These are phyloP conservation scores for Eonycteris spelaea DNA, from an alignment of 2,113 vertebrate species.

Conservation along the genomic window DNA sequence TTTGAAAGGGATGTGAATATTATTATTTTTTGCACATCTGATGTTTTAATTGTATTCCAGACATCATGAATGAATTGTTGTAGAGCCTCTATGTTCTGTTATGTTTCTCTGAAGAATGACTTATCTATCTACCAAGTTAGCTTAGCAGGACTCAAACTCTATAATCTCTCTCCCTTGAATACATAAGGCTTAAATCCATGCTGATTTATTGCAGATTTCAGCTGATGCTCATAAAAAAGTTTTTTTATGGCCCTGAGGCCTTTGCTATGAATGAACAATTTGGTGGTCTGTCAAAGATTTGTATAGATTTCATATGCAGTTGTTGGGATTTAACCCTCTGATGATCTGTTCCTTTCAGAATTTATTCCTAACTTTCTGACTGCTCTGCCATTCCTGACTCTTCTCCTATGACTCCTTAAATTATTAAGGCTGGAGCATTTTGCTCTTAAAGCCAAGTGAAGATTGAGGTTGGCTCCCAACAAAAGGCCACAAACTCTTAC, in stretches of 20 bases:
- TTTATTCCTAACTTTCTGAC: background rate
- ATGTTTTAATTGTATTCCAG: background rate
- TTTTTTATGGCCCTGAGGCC: rapidly evolving
- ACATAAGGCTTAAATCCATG: background rate
- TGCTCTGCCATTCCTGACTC: background rate
- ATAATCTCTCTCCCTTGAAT: background rate
- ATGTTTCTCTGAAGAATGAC: background rate
- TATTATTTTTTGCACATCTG: background rate
- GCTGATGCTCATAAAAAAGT: background rate
- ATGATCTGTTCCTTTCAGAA: background rate
- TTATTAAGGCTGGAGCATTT: background rate
- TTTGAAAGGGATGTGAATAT: background rate
- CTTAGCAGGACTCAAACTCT: background rate
- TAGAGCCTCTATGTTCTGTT: background rate
- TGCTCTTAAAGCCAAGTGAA: background rate
- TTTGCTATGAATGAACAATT: background rate
- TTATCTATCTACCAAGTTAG: background rate
- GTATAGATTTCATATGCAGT: background rate
- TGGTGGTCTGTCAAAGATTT: background rate
- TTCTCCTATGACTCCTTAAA: background rate
- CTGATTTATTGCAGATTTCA: background rate
- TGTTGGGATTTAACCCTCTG: background rate
- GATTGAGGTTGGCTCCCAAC: background rate
- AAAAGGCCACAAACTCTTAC: background rate
- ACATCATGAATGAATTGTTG: background rate